Evolutionary conservation across 2,797 vertebrate species (phyloP).

Genomic region (Acanthopagrus latus): DNA sequence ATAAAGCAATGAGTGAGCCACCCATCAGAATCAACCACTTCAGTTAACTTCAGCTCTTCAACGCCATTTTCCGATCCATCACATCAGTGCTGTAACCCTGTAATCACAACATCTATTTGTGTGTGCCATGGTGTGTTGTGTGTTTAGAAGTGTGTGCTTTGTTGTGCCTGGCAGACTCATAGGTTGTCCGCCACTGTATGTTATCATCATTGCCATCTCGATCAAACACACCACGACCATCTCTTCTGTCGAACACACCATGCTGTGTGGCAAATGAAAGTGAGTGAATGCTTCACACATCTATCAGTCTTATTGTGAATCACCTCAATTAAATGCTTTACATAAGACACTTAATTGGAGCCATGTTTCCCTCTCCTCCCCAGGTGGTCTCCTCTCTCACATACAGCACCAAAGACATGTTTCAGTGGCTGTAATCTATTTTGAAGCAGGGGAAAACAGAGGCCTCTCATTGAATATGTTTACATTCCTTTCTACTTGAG

Average conservation of each 20-base stretch:
- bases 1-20: conserved; percentile 7
- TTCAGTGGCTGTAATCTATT: conserved; percentile 11
- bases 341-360: conserved; percentile 10
- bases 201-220: not conserved
- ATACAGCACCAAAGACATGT: not conserved
- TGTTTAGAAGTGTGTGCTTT: not conserved
- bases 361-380: not conserved
- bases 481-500: not conserved
- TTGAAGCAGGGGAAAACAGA: conserved; percentile 17
- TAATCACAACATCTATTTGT: conserved; percentile 2
- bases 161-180: not conserved
- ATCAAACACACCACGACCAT: conserved; percentile 4
- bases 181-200: not conserved
- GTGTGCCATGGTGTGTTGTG: not conserved
- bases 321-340: conserved; percentile 3
- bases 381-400: not conserved
- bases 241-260: not conserved
- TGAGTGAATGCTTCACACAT: not conserved
- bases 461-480: not conserved
- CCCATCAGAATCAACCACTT: conserved; percentile 14
- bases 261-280: not conserved
- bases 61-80: not conserved
- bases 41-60: not conserved
- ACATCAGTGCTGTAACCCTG: not conserved
- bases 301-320: conserved; percentile 8